Base-by-base conservation (phyloP, 1,140 invertebrate species). In the Diabrotica virgifera region DNA sequence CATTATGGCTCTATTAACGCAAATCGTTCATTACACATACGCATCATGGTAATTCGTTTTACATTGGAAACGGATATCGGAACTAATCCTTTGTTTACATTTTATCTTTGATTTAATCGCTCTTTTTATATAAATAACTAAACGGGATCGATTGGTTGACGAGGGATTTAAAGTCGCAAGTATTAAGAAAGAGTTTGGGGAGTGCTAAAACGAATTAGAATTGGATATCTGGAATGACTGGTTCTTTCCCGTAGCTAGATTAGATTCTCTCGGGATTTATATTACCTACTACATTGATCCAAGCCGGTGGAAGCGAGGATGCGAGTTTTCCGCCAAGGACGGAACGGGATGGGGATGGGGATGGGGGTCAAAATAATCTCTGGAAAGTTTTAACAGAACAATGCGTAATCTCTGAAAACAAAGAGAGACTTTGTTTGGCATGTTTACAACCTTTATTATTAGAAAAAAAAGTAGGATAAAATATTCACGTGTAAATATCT, bases 241-340 rank as follows among this genome's bases (percentile, higher is more conserved):
- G 8, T 46, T 46, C 40, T 46, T 46, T 46, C n/a, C 8, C 40
- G n/a, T 10, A 46, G 40, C 40, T 5, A 46, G 40, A 46, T 46
- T 46, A 46, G 40, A 46, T 46, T 3, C 40, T 46, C 40, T 46
- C 8, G 40, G 40, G 40, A 46, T 46, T 46, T 46, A 46, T 46
- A 46, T 46, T 46, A 46, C 40, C 40, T 46, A 46, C 40, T 46
- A 46, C 40, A 46, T 46, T 46, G 40, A 46, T 46, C 40, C 40
- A 46, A 46, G n/a, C 8, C 40, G 8, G 40, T 8, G 40, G n/a
- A 46, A n/a, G 40, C 40, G 40, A 46, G 40, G 40, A 46, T 46
- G 40, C 40, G 40, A 46, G 40, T 46, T 46, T 46, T 46, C 40
- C 40, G 40, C 40, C 40, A 46, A 46, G 40, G 40, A 46, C 40